Evolutionary conservation across 1,140 invertebrate genomes (phyloP), one percentile per base, ranked within the genome.

Genomic region (Papilio aristodemus): DNA sequence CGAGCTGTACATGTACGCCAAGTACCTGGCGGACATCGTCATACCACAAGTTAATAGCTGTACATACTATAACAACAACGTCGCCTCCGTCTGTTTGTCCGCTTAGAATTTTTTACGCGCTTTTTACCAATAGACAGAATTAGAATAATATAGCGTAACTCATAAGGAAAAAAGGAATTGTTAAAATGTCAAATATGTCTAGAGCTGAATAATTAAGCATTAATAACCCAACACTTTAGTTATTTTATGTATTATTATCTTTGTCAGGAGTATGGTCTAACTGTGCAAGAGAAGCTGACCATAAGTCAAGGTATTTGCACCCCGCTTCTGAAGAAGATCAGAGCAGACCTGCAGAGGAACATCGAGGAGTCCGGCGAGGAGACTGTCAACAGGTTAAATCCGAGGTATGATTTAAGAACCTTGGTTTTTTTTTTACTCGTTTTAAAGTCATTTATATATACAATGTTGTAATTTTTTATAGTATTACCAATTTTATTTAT

Each of bases 261-360:
- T 39, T 66, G 69, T 19, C 76, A 98, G 95, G 99, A 99, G 92
- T 99, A 99, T 90, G 99, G 99, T 10, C 93, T 99, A 71, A 98
- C 97, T 1, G 95, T 96, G 57, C 95, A 98, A 90, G 98, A 99
- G 89, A 99, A 99, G 86, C 91, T 99, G 41, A 96, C 97, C 7
- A 99, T 99, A 74, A 97, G 97, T 1, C 97, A 99, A 92, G 98
- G 98, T 13, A 99, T 99, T 73, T 99, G 98, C 84, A 98, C 97
- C 0, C 99, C 99, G 5, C 91, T 99, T 27, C 91, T 99, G 68
- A 97, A 97, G 75, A 99, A 99, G 89, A 99, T 99, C 68, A 94
- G 97, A 73, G 97, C 97, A 4, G 99, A 99, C 92, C 92, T 99
- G 37, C 97, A 98, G 82, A 93, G 97, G 69, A 99, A 99, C 86